A percentile compares a stretch with the other conserved stretches of the same genome.
phyloP scores from a whole-genome alignment of 2,113 vertebrate genomes.

The Myodes glareolus region DNA sequence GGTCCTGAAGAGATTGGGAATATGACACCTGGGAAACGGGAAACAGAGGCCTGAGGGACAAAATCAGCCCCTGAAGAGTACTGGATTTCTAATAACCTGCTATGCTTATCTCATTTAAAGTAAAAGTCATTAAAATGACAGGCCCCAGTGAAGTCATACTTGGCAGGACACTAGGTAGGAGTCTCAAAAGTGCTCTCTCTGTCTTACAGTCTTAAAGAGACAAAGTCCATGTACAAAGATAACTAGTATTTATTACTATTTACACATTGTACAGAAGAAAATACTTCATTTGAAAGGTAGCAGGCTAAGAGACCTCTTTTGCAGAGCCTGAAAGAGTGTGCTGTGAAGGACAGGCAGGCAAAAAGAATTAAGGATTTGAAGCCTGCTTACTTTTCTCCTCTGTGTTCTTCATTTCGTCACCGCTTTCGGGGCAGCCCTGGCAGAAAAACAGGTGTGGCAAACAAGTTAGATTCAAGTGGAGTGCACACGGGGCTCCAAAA shows the following conservation, averaged over 20 bases:
- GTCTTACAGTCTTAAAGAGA: conserved; percentile 31
- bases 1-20: background rate
- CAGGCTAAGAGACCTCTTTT: background rate
- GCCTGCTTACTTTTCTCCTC: conserved; percentile 73
- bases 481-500: background rate
- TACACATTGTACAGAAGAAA: background rate
- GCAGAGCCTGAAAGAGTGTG: background rate
- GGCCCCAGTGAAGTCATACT: background rate
- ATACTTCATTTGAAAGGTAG: background rate
- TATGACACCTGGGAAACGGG: background rate
- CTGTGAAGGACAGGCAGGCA: background rate
- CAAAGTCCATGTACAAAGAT: background rate
- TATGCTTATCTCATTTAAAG: background rate
- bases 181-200: background rate
- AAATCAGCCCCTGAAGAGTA: background rate
- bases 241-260: background rate
- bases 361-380: background rate
- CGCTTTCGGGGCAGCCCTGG: conserved; percentile 67
- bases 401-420: conserved; percentile 40
- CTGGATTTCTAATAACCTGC: conserved; percentile 25
- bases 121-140: conserved; percentile 50
- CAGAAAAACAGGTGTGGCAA: conserved; percentile 34
- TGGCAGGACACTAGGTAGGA: background rate
- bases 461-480: background rate
- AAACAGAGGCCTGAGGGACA: background rate